Base-by-base conservation (phyloP, 2,797 vertebrate genomes). In the Austrolebias charrua region DNA sequence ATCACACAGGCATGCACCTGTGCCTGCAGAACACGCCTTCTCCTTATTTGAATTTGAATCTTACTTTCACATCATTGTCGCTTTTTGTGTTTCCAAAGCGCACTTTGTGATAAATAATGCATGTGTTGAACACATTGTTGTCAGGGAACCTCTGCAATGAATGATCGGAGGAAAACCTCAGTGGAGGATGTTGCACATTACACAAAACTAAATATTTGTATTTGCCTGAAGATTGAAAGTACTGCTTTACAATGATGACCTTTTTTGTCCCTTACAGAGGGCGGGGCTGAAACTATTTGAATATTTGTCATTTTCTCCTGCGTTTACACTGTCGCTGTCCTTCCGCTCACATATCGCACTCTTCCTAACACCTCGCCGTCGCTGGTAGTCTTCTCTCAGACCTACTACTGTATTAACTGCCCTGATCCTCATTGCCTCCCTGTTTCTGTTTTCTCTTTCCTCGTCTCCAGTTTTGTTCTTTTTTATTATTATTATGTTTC, bases 31-130 rank as follows among this genome's bases (percentile, higher is more conserved):
- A 79, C 80, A 79, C 67, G 64, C 71, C 69, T 66, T 70, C 19
- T 35, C 57, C 52, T 75, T 57, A 68, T 86, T 78, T 72, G 63
- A 80, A 66, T 84, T 54, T 51, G 42, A 80, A 80, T 81, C 48
- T 1, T 31, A 70, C 38, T 24, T 60, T 69, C 47, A 13, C 59
- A 57, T 63, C 55, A n/a, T 44, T 68, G 66, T 60, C 60, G 29
- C 45, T 59, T 48, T 53, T 69, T 55, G 59, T 60, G 55, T 61
- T 66, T 76, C 78, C 14, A 64, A 69, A 80, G 69, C 46, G 28
- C 61, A 61, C 63, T 69, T 79, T 66, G 42, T 42, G 38, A 80
- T 91, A 83, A 90, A 90, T 88, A 86, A 90, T 90, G 76, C 81
- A 90, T 81, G 76, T 54, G 74, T 56, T 63, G 64, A 63, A 70